Conservation (phyloP, 2,888 invertebrate genomes). For the Calliopum simillimum region DNA sequence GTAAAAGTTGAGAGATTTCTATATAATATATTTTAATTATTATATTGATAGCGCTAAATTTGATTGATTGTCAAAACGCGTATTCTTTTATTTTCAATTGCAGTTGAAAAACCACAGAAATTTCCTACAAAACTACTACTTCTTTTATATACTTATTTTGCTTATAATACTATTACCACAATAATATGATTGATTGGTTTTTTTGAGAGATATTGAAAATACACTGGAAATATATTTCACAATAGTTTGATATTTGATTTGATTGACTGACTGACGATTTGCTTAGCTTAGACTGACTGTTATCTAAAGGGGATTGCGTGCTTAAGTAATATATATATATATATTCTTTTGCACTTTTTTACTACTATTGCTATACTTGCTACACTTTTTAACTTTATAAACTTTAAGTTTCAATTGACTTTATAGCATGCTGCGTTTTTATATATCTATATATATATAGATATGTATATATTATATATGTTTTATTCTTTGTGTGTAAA, state of each 20-base stretch:
- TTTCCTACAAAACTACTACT: background rate
- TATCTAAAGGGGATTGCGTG: too few relatives aligned
- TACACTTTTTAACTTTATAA: too few relatives aligned
- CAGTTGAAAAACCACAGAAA: slow-evolving; percentile 7
- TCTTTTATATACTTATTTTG: slow-evolving; percentile 9
- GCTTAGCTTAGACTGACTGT: too few relatives aligned
- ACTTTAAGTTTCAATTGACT: too few relatives aligned
- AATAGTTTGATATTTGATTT: slow-evolving; percentile 12
- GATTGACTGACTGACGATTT: background rate
- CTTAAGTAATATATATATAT: too few relatives aligned
- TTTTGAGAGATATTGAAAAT: background rate
- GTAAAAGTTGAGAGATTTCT: background rate
- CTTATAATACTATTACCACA: slow-evolving; percentile 29
- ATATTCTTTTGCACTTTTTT: too few relatives aligned
- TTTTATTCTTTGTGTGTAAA: too few relatives aligned
- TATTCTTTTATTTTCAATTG: slow-evolving; percentile 58
- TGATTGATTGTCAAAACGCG: slow-evolving; percentile 69
- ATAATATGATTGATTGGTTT: slow-evolving; percentile 8
- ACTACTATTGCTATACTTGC: too few relatives aligned
- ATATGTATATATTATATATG: too few relatives aligned
- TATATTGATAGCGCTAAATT: slow-evolving; percentile 58
- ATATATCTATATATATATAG: too few relatives aligned
- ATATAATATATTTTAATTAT: slow-evolving; percentile 41
- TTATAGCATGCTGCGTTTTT: too few relatives aligned
- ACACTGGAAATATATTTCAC: background rate